These are phyloP conservation scores for Vanessa atalanta DNA, from an alignment of 1,140 invertebrate genomes.

Conservation along the genomic window DNA sequence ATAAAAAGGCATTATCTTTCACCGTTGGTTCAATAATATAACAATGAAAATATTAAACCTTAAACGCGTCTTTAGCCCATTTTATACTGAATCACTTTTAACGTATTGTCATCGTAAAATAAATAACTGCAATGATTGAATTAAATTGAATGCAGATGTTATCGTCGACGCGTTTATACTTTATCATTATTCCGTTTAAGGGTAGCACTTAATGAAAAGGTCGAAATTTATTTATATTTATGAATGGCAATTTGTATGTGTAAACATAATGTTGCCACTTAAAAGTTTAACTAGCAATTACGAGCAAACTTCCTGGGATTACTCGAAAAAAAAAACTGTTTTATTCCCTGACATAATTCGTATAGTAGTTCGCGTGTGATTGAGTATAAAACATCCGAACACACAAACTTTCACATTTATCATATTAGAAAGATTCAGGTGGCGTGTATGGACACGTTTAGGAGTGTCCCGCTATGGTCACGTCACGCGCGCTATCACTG, in stretches of 20 bases:
- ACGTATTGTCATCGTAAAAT: slow-evolving; percentile 13
- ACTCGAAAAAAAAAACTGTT: too few species aligned
- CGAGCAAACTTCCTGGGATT: too few species aligned
- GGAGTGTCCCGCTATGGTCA: slow-evolving; percentile 63
- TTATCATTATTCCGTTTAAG: slow-evolving; percentile 20
- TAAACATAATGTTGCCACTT: not conserved
- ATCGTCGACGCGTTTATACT: slow-evolving; percentile 16
- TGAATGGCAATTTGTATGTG: slow-evolving; percentile 12
- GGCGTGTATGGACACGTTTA: slow-evolving; percentile 6
- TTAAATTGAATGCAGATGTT: slow-evolving; percentile 25
- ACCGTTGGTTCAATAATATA: slow-evolving; percentile 3
- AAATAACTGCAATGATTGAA: slow-evolving; percentile 24
- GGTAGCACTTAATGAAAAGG: not conserved
- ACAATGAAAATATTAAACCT: slow-evolving; percentile 12
- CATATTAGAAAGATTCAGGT: slow-evolving; percentile 2
- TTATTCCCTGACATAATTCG: too few species aligned
- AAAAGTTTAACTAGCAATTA: not conserved
- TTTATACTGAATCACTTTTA: not conserved
- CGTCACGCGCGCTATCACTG: slow-evolving; percentile 67
- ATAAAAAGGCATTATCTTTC: not conserved
- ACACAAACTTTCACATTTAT: too few species aligned
- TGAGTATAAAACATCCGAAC: too few species aligned
- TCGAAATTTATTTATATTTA: slow-evolving; percentile 17
- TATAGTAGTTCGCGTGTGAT: too few species aligned
- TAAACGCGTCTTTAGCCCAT: slow-evolving; percentile 6